Percentiles rank a stretch among this genome's conserved stretches.
Conservation (phyloP, 2,888 invertebrate species). For the Cinara cedri region DNA sequence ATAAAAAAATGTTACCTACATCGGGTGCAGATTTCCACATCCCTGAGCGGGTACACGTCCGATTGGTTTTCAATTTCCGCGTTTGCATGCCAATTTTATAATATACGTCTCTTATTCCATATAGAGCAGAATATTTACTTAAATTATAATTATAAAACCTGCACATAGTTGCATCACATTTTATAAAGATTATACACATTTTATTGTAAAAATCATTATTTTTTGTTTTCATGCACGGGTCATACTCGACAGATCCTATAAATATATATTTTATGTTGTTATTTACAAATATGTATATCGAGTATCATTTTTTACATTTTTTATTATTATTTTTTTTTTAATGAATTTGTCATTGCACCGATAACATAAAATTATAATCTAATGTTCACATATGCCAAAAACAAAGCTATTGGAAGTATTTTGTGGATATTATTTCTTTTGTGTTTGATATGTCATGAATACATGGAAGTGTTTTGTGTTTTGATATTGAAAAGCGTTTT, state of each 20-base stretch:
- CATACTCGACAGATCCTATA: background rate
- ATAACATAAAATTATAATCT: background rate
- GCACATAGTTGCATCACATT: background rate
- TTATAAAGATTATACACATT: background rate
- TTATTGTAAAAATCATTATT: background rate
- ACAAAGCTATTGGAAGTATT: no score
- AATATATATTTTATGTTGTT: no score
- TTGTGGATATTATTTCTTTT: no score
- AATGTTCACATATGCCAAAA: background rate
- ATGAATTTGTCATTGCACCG: conserved; percentile 13
- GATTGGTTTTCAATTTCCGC: background rate
- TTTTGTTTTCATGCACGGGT: conserved; percentile 1
- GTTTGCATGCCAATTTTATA: conserved; percentile 26
- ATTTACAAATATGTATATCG: background rate
- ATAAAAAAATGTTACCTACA: no score
- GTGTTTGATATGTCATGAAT: no score
- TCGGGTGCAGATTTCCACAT: no score
- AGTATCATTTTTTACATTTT: no score
- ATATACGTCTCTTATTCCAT: background rate
- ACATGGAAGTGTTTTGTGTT: no score
- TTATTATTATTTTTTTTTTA: background rate
- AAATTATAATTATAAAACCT: no score
- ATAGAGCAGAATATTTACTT: no score
- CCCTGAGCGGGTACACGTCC: no score
- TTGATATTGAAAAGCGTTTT: background rate